Conservation (phyloP, 2,888 invertebrate genomes). For the Tholera decimalis region DNA sequence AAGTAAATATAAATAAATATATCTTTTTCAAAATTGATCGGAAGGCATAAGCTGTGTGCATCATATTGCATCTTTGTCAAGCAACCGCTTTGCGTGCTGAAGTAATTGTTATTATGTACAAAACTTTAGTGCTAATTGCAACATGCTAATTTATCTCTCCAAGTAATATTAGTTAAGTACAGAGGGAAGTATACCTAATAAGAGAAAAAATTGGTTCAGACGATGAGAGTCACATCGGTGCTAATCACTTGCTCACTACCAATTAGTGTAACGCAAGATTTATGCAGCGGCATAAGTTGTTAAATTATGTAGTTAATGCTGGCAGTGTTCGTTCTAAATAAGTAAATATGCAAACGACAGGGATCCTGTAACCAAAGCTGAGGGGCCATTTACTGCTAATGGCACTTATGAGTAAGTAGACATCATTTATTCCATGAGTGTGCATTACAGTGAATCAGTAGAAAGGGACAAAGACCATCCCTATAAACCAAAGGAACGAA, state of each 20-base stretch:
- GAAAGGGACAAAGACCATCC: background rate
- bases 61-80: background rate
- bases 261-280: conserved; percentile 57
- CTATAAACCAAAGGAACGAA: too few species aligned
- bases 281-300: conserved; percentile 41
- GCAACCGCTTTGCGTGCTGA: background rate
- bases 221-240: conserved; percentile 23
- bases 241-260: conserved; percentile 47
- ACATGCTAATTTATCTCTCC: conserved; percentile 12
- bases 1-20: too few species aligned
- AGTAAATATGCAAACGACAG: conserved; percentile 3
- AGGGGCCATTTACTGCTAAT: background rate
- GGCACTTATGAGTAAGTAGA: background rate
- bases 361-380: conserved; percentile 8
- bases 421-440: background rate
- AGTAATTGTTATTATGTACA: conserved; percentile 12
- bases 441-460: background rate
- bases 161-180: conserved; percentile 34
- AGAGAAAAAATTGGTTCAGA: conserved; percentile 53
- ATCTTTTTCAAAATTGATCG: too few species aligned
- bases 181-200: conserved; percentile 50
- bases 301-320: conserved; percentile 21
- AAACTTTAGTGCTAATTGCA: conserved; percentile 23
- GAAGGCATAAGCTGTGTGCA: background rate
- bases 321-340: background rate